Base-by-base conservation (phyloP, 2,888 invertebrate genomes). In the Capitulum mitella region DNA sequence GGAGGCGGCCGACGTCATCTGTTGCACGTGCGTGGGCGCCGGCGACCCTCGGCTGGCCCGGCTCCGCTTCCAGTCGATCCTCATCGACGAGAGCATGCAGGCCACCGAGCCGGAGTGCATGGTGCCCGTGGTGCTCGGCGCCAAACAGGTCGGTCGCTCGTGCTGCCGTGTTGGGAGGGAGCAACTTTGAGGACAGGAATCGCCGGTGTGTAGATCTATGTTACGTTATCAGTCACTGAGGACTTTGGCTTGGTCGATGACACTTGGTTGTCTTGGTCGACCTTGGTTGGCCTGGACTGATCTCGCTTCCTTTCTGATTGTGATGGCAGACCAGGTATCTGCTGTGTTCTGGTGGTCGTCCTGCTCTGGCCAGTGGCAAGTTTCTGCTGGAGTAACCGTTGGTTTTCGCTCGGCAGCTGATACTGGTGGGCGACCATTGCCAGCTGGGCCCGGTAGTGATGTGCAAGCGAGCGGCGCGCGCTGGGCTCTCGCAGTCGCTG, bases 381-480 rank as follows among this genome's bases (percentile, higher is more conserved):
- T n/a, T n/a, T n/a, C n/a, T n/a, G n/a, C n/a, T n/a, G n/a, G n/a
- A n/a, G n/a, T n/a, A n/a, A n/a, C n/a, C n/a, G n/a, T n/a, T n/a
- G n/a, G n/a, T n/a, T n/a, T n/a, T n/a, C n/a, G 8, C 12, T 5
- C 12, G 58, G 40, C 70, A 89, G 87, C 88, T 99, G 78, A 97
- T 99, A 82, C 90, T 99, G 3, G 99, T 99, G 0, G 99, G 99
- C 22, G 99, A 99, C 87, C 99, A 99, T 85, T 99, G 99, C 85
- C 99, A 99, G 87, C 88, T 99, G 80, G 98, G 98, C 0, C 99
- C 98, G 0, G 98, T 99, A 0, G 98, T 99, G 0, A 98, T 98
- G 97, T 98, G 98, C 88, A 98, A 98, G 86, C 97, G 98, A 85
- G 98, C 99, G 0, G 97, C 98, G 0, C 90, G 94, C 78, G 98